Evolutionary conservation across 2,888 invertebrate genomes (phyloP).

Genomic region (Frankliniella fusca): DNA sequence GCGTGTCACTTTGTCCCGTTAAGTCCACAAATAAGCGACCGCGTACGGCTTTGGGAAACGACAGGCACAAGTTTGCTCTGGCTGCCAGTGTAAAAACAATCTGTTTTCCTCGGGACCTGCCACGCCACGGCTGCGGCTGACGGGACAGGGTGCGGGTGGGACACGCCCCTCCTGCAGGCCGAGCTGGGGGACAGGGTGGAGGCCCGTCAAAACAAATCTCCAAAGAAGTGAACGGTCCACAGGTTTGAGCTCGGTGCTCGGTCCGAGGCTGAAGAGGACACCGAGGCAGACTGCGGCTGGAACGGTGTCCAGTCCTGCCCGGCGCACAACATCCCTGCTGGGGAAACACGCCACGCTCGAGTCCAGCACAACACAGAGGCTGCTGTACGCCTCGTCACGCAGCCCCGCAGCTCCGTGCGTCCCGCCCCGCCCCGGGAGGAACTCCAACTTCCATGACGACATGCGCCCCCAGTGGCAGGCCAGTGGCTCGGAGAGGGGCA

Average conservation of each 20-base stretch:
- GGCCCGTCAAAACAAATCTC: conserved; percentile 12
- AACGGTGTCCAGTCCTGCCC: neutral
- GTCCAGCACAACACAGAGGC: neutral
- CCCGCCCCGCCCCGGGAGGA: neutral
- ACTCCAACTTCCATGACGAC: neutral
- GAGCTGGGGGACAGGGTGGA: neutral
- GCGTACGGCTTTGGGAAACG: neutral
- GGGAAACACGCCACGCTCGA: neutral
- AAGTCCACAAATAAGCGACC: neutral
- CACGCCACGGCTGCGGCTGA: neutral
- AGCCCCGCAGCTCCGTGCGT: neutral
- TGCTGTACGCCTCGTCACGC: neutral
- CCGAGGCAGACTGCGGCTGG: neutral
- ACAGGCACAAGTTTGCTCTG: neutral
- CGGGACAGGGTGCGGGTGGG: neutral
- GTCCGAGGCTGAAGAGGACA: neutral
- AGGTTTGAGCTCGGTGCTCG: neutral
- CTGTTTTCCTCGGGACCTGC: neutral
- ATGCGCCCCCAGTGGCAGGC: neutral
- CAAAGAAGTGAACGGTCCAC: neutral
- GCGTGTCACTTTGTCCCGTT: neutral
- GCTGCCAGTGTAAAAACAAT: neutral
- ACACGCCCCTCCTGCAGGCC: neutral
- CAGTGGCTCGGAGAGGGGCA: too few relatives aligned
- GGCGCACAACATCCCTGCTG: neutral